A percentile compares a stretch with the other conserved stretches of the same genome.
Evolutionary conservation across 2,888 invertebrate species (phyloP).

Genomic region (Catocala nupta): DNA sequence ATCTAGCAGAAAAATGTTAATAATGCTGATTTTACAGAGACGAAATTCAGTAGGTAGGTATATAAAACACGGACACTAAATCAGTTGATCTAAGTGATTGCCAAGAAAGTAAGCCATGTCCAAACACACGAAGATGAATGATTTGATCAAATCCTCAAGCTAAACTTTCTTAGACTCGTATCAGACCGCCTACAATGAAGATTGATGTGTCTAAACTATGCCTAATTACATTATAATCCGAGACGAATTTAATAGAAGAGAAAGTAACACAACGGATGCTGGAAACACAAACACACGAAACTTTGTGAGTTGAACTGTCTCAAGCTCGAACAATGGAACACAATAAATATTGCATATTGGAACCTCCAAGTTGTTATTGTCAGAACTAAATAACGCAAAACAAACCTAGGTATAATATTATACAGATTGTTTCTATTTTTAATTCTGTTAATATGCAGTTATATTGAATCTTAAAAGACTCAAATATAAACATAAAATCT

Average conservation of each 20-base stretch:
- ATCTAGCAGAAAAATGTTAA: too few species aligned
- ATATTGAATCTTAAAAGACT: too few species aligned
- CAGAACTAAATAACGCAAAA: too few species aligned
- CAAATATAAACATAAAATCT: too few species aligned
- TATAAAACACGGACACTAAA: neutral
- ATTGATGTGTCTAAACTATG: slow-evolving; percentile 34
- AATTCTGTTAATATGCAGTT: too few species aligned
- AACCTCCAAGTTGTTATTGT: too few species aligned
- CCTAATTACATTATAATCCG: slow-evolving; percentile 33
- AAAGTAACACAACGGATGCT: slow-evolving; percentile 18
- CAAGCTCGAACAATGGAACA: neutral
- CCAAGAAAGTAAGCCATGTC: slow-evolving; percentile 5
- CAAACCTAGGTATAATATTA: too few species aligned
- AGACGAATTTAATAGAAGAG: slow-evolving; percentile 35
- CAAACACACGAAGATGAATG: slow-evolving; percentile 10
- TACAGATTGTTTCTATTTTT: too few species aligned
- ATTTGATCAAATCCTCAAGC: slow-evolving; percentile 3
- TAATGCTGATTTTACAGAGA: too few species aligned
- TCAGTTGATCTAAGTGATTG: neutral
- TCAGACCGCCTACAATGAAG: slow-evolving; percentile 27
- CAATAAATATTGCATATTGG: too few species aligned
- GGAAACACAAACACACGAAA: neutral
- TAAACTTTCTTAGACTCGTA: slow-evolving; percentile 10
- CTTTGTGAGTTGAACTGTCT: neutral
- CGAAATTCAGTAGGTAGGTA: too few species aligned